Percentiles rank a stretch among this genome's conserved stretches.
These are phyloP conservation scores for Leptopilina clavipes DNA, from an alignment of 1,140 invertebrate genomes.

Conservation along the genomic window DNA sequence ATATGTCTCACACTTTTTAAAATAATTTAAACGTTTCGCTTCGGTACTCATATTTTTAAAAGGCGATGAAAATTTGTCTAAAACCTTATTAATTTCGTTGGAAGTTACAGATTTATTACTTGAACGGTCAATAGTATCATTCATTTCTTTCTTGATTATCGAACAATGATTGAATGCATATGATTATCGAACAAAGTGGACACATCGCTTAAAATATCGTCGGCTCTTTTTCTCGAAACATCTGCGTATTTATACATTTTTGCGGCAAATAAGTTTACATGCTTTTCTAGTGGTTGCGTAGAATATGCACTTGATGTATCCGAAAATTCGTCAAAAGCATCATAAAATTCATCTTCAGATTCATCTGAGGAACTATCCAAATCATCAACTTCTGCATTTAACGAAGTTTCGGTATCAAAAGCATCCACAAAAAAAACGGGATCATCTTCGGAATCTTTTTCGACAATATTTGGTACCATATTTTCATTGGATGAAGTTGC, in stretches of 20 bases:
- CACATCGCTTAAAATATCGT: not conserved
- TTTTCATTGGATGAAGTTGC: too few relatives aligned
- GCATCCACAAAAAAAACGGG: not conserved
- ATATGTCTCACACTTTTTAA: constrained; percentile 6
- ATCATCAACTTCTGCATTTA: not conserved
- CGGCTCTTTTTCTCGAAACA: not conserved
- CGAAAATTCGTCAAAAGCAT: not conserved
- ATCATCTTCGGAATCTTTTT: too few relatives aligned
- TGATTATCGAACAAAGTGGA: not conserved
- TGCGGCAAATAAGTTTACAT: not conserved
- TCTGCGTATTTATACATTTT: constrained; percentile 19
- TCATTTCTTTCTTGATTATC: not conserved
- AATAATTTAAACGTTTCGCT: not conserved
- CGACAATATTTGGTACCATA: not conserved
- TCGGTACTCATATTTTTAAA: constrained; percentile 10
- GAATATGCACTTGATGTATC: not conserved
- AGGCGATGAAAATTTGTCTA: not conserved
- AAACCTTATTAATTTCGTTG: not conserved
- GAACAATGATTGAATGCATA: too few relatives aligned
- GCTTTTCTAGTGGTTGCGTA: not conserved
- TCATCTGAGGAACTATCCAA: not conserved
- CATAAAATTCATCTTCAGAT: not conserved
- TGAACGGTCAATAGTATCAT: not conserved
- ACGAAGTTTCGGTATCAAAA: not conserved
- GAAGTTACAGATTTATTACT: not conserved